Conservation (phyloP, 2,797 vertebrate genomes). For the Alosa sapidissima region DNA sequence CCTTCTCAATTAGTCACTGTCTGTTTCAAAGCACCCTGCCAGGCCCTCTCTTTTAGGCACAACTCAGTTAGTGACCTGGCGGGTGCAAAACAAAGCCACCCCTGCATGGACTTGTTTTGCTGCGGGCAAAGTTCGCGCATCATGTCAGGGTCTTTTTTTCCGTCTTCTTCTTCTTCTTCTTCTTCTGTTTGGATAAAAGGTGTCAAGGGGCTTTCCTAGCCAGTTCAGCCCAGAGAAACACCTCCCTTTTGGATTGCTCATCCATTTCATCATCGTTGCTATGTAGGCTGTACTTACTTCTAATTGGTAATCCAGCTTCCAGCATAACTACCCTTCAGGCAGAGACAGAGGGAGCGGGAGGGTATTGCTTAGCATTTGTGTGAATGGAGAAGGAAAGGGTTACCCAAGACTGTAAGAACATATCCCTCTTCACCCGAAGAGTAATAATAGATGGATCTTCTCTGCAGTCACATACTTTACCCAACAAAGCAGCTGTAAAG, state of each 20-base stretch:
- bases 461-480: slow-evolving; percentile 50
- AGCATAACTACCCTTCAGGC: background rate
- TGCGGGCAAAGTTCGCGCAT: slow-evolving; percentile 30
- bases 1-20: slow-evolving; percentile 54
- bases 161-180: background rate
- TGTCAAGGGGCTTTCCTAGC: slow-evolving; percentile 20
- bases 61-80: slow-evolving; percentile 38
- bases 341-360: background rate
- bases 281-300: background rate
- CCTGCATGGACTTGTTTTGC: background rate
- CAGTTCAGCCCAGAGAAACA: background rate
- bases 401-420: slow-evolving; percentile 30
- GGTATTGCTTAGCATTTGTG: background rate
- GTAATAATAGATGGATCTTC: slow-evolving; percentile 60
- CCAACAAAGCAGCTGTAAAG: slow-evolving; percentile 54
- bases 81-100: slow-evolving; percentile 12
- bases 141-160: background rate
- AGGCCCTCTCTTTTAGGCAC: slow-evolving; percentile 50
- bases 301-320: background rate
- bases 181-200: slow-evolving; percentile 43
- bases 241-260: background rate
- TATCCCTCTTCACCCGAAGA: slow-evolving; percentile 48
- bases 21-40: slow-evolving; percentile 39
- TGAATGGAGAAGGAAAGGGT: slow-evolving; percentile 28
- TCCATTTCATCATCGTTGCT: background rate